Percentiles rank a stretch among this genome's conserved stretches.
These are phyloP conservation scores for Thumatha senex DNA, from an alignment of 2,888 invertebrate species.

Conservation along the genomic window DNA sequence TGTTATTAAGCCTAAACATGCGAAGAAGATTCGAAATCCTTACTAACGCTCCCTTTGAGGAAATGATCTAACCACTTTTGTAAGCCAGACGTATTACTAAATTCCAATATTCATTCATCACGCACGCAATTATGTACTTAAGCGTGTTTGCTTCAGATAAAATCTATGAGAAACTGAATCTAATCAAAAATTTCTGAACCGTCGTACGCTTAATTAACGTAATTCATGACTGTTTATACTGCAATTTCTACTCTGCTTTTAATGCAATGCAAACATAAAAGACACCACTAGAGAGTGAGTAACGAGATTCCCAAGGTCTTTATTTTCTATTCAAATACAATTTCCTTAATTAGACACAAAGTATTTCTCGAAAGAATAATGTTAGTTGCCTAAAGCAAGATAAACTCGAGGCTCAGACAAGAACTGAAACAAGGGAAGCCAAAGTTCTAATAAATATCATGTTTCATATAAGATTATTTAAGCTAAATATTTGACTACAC, in stretches of 20 bases:
- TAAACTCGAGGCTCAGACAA: slow-evolving; percentile 33
- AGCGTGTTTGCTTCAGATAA: slow-evolving; percentile 15
- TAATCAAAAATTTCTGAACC: not conserved
- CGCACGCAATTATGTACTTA: slow-evolving; percentile 34
- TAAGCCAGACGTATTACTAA: slow-evolving; percentile 35
- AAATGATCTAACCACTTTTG: slow-evolving; percentile 48
- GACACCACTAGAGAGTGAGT: slow-evolving; percentile 47
- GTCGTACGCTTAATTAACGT: slow-evolving; percentile 2
- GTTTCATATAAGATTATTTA: slow-evolving; percentile 6
- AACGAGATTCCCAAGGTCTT: slow-evolving; percentile 50
- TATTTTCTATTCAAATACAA: slow-evolving; percentile 67
- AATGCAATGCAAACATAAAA: slow-evolving; percentile 49
- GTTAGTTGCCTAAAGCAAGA: slow-evolving; percentile 49
- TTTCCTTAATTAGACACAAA: slow-evolving; percentile 67
- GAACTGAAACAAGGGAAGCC: slow-evolving; percentile 31
- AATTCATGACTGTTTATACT: slow-evolving; percentile 15
- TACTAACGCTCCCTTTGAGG: slow-evolving; percentile 7
- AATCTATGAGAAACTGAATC: slow-evolving; percentile 3
- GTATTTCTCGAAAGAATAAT: slow-evolving; percentile 63
- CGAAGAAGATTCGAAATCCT: no score
- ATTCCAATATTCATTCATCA: slow-evolving; percentile 40
- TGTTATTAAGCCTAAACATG: no score
- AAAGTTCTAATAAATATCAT: slow-evolving; percentile 41
- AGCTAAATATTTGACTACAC: no score
- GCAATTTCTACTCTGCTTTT: slow-evolving; percentile 20